A percentile compares a stretch with the other conserved stretches of the same genome.
Evolutionary conservation across 2,888 invertebrate genomes (phyloP).

Genomic region (Crematogaster levior): DNA sequence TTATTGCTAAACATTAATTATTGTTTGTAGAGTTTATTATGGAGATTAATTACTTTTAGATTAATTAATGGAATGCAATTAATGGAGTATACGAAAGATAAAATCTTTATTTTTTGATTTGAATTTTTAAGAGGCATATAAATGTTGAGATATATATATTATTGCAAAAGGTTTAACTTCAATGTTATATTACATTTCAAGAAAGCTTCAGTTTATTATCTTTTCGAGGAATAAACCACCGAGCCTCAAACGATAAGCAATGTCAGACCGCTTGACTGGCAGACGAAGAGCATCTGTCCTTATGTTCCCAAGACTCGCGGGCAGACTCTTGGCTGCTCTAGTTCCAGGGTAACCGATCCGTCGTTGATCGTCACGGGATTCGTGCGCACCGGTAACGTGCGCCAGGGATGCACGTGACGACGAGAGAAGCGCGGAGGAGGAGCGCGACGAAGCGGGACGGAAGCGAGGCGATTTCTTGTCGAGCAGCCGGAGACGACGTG

Average conservation of each 20-base stretch:
- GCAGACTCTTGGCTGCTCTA: conserved; percentile 8
- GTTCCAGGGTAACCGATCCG: conserved; percentile 21
- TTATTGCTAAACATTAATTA: no score
- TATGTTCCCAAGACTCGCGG: not conserved
- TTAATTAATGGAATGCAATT: no score
- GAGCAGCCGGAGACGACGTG: conserved; percentile 47
- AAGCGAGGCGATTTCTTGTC: conserved; percentile 21
- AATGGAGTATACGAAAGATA: no score
- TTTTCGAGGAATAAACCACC: not conserved
- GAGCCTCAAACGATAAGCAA: not conserved
- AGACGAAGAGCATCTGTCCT: conserved; percentile 8
- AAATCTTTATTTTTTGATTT: no score
- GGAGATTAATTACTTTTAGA: no score
- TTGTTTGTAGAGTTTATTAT: no score
- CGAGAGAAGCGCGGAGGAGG: not conserved
- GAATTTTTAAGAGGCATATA: no score
- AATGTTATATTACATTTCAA: not conserved
- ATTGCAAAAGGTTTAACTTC: not conserved
- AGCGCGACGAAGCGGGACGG: not conserved
- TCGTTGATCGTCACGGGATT: conserved; percentile 16
- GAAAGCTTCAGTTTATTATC: not conserved
- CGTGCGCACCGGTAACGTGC: conserved; percentile 38
- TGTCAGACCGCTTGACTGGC: not conserved
- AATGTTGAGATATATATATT: no score
- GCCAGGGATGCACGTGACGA: conserved; percentile 32